phyloP scores from a whole-genome alignment of 2,888 invertebrate species.

The Aelia acuminata region DNA sequence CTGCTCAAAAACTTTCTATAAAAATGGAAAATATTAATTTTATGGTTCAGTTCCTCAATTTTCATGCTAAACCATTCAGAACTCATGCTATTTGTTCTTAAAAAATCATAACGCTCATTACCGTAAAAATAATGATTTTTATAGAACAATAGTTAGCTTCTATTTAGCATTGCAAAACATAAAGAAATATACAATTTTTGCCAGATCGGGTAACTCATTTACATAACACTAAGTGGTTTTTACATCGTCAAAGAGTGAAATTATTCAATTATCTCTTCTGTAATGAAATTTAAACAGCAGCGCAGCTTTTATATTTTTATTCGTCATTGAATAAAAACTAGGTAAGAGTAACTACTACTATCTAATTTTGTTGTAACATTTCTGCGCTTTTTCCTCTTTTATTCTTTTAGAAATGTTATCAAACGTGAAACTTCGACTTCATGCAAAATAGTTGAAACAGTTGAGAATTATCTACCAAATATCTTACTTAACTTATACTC shows the following conservation, averaged over 20 bases:
- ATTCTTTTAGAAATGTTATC: too few species aligned
- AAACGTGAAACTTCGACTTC: too few species aligned
- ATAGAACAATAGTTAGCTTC: background rate
- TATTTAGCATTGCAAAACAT: background rate
- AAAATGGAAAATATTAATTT: background rate
- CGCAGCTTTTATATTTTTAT: background rate
- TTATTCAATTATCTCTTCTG: slow-evolving; percentile 12
- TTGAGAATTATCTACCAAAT: too few species aligned
- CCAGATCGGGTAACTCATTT: slow-evolving; percentile 4
- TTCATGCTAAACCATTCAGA: background rate
- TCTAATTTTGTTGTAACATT: too few species aligned
- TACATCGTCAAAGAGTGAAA: slow-evolving; percentile 23
- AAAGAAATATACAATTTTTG: background rate
- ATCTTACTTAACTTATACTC: too few species aligned
- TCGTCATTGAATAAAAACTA: slow-evolving; percentile 4
- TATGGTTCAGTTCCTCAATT: background rate
- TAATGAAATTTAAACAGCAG: background rate
- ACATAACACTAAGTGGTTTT: slow-evolving; percentile 13
- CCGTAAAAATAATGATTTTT: background rate
- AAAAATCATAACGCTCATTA: background rate
- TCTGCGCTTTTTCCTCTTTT: too few species aligned
- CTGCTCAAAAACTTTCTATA: background rate
- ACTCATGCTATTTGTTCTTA: background rate
- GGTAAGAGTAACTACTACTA: background rate
- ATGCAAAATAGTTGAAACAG: too few species aligned